These are phyloP conservation scores for Falco berigora DNA, from an alignment of 2,797 vertebrate species.

Conservation along the genomic window DNA sequence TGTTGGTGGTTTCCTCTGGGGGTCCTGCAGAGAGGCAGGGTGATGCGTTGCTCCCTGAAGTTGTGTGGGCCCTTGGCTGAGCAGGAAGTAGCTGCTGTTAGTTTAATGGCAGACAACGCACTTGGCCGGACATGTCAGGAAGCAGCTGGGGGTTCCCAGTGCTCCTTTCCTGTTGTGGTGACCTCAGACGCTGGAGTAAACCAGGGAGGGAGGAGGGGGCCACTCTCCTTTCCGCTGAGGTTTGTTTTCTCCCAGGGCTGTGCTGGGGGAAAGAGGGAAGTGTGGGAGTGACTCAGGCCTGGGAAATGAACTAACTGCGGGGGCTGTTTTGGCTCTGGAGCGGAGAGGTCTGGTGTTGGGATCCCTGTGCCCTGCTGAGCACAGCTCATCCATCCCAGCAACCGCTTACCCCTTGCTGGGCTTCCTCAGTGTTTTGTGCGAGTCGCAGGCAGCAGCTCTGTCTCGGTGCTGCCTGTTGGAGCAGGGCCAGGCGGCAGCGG, in stretches of 20 bases:
- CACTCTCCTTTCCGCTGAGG: not conserved
- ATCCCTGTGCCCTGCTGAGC: not conserved
- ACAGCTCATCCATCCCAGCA: not conserved
- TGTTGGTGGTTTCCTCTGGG: not conserved
- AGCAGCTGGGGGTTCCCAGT: conserved; percentile 40
- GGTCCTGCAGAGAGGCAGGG: not conserved
- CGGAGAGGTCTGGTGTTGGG: rapidly evolving
- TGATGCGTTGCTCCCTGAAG: rapidly evolving
- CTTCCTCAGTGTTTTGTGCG: not conserved
- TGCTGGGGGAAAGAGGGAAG: not conserved
- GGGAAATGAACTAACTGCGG: not conserved
- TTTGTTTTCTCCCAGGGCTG: not conserved
- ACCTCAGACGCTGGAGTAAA: not conserved
- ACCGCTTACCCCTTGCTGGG: not conserved
- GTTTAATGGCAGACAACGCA: not conserved
- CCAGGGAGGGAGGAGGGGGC: not conserved
- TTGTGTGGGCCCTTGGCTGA: not conserved
- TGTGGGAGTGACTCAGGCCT: not conserved
- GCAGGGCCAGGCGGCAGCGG: rapidly evolving
- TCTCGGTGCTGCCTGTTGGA: rapidly evolving
- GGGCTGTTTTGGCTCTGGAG: not conserved
- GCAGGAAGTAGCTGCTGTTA: conserved; percentile 8
- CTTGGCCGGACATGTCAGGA: not conserved
- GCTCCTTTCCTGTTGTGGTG: conserved; percentile 3
- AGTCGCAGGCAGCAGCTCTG: not conserved